Evolutionary conservation across 2,888 invertebrate genomes (phyloP).

Genomic region (Thymelicus acteon): DNA sequence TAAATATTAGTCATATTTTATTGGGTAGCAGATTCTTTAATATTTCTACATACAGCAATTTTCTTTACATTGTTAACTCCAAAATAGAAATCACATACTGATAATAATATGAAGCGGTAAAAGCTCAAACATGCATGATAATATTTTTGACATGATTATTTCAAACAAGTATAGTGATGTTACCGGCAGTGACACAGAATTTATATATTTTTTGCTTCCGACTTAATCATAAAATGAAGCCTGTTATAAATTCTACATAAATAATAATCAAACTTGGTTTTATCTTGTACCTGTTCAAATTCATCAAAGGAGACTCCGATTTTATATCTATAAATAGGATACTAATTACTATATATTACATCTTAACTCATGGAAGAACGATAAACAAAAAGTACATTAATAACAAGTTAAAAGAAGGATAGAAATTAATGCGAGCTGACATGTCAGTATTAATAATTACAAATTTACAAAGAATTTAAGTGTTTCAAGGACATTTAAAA

Average conservation of each 20-base stretch:
- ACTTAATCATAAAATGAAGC: background rate
- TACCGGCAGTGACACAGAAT: slow-evolving; percentile 7
- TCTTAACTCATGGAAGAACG: slow-evolving; percentile 24
- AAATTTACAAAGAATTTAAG: background rate
- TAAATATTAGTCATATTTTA: slow-evolving; percentile 11
- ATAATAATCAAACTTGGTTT: background rate
- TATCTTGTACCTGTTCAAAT: slow-evolving; percentile 10
- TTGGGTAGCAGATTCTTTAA: slow-evolving; percentile 4
- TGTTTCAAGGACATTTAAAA: background rate
- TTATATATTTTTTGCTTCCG: background rate
- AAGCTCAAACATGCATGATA: background rate
- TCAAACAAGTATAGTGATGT: background rate
- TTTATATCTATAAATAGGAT: slow-evolving; percentile 15
- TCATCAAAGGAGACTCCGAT: slow-evolving; percentile 6
- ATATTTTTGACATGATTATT: background rate
- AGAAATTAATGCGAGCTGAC: background rate
- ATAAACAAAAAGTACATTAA: slow-evolving; percentile 8
- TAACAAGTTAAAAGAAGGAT: background rate
- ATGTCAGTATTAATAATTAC: background rate
- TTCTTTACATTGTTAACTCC: slow-evolving; percentile 6
- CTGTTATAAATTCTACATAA: slow-evolving; percentile 15
- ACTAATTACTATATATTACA: slow-evolving; percentile 18
- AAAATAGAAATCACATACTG: slow-evolving; percentile 4
- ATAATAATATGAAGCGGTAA: background rate
- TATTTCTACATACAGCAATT: slow-evolving; percentile 11